These are phyloP conservation scores for Acanthoscelides obtectus DNA, from an alignment of 2,888 invertebrate genomes.

Conservation along the genomic window DNA sequence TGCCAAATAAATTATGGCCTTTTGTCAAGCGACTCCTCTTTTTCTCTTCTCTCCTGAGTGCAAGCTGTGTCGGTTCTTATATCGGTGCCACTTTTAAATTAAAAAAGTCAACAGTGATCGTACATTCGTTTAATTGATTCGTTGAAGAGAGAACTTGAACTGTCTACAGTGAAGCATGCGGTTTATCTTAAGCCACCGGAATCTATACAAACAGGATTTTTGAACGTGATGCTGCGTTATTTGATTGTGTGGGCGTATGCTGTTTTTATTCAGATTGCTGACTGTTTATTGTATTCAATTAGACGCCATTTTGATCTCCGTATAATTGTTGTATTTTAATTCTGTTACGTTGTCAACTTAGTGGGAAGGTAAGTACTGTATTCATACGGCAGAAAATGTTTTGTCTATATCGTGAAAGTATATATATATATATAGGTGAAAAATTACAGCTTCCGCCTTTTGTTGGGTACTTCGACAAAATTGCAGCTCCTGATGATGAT, in stretches of 20 bases:
- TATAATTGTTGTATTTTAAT: no score
- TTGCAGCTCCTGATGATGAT: no score
- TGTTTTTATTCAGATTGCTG: background rate
- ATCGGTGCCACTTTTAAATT: constrained; percentile 11
- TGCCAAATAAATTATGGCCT: constrained; percentile 23
- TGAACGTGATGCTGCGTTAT: background rate
- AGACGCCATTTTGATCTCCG: no score
- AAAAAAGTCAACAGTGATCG: background rate
- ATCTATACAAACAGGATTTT: background rate
- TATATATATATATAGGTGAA: no score
- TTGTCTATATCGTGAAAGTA: no score
- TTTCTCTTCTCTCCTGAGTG: constrained; percentile 3
- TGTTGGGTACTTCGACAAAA: no score
- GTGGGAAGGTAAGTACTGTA: no score
- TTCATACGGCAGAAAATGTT: no score
- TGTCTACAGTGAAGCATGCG: background rate
- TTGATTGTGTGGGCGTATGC: background rate
- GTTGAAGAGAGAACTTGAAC: background rate
- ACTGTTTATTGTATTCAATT: no score
- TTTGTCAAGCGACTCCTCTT: constrained; percentile 13
- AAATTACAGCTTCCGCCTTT: no score
- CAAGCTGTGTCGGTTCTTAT: constrained; percentile 1
- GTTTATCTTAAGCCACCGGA: background rate
- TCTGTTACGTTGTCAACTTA: no score
- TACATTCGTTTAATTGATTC: background rate